These are phyloP conservation scores for Globicephala melas DNA, from an alignment of 2,113 vertebrate species.

Conservation along the genomic window DNA sequence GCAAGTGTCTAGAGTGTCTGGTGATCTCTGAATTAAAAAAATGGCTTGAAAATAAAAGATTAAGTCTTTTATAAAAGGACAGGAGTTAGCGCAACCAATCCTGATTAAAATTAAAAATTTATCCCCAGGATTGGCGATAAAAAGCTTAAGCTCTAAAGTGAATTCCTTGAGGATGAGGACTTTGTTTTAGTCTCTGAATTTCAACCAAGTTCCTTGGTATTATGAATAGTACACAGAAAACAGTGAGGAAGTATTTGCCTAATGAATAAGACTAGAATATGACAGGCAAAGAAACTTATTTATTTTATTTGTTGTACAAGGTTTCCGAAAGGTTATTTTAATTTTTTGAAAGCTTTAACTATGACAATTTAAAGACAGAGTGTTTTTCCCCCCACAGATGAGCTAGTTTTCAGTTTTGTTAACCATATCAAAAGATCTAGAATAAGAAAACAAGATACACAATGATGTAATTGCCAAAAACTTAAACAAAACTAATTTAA, in stretches of 20 bases:
- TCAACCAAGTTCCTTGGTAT: not conserved
- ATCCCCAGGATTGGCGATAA: not conserved
- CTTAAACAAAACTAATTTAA: slow-evolving; percentile 25
- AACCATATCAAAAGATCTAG: slow-evolving; percentile 6
- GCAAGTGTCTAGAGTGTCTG: not conserved
- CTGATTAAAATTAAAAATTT: slow-evolving; percentile 15
- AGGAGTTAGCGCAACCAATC: not conserved
- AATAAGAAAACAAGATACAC: slow-evolving; percentile 31
- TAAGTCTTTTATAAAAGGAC: not conserved
- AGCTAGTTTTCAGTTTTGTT: slow-evolving; percentile 33
- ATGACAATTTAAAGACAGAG: not conserved
- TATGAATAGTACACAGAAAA: not conserved
- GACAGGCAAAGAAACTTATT: not conserved
- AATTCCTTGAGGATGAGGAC: not conserved
- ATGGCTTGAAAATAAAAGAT: slow-evolving; percentile 22
- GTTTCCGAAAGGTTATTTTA: not conserved
- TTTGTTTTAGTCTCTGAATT: slow-evolving; percentile 12
- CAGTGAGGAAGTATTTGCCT: not conserved
- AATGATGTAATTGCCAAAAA: not conserved
- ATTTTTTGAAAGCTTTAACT: slow-evolving; percentile 30
- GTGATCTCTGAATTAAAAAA: not conserved
- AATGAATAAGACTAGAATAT: slow-evolving; percentile 7
- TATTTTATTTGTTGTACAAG: not conserved
- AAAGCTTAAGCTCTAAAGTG: slow-evolving; percentile 10
- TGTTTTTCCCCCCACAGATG: not conserved